Percentiles rank a stretch among this genome's conserved stretches.
phyloP scores from a whole-genome alignment of 2,888 invertebrate species.

The Meandrusa payeni region DNA sequence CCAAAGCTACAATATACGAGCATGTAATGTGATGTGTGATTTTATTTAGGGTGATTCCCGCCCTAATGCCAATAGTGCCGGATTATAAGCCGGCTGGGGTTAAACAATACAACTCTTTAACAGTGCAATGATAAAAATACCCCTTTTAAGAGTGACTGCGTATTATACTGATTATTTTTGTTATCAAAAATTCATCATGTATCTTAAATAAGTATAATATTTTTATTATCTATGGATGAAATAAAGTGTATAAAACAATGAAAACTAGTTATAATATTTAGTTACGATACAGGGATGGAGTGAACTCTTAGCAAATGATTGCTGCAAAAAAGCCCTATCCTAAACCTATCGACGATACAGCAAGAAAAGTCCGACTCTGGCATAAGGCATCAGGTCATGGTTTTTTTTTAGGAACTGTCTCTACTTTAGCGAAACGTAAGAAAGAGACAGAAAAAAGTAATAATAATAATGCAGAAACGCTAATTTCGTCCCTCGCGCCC shows the following conservation, averaged over 20 bases:
- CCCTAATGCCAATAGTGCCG: conserved; percentile 20
- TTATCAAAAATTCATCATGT: too few relatives aligned
- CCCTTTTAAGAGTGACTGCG: too few relatives aligned
- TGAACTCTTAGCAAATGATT: too few relatives aligned
- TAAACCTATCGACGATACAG: conserved; percentile 13
- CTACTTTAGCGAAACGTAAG: conserved; percentile 27
- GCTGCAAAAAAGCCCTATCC: too few relatives aligned
- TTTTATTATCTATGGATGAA: too few relatives aligned
- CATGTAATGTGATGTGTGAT: not conserved
- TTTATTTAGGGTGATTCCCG: conserved; percentile 17
- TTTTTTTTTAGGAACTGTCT: conserved; percentile 23
- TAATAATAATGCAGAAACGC: conserved; percentile 53
- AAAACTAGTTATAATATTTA: too few relatives aligned
- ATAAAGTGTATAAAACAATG: too few relatives aligned
- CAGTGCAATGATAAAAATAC: too few relatives aligned
- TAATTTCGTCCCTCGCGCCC: conserved; percentile 75
- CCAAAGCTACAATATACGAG: not conserved
- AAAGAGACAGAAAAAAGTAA: conserved; percentile 52
- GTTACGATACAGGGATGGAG: too few relatives aligned
- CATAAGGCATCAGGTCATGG: conserved; percentile 10
- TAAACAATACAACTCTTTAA: conserved; percentile 27
- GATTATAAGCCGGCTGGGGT: too few relatives aligned
- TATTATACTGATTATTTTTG: too few relatives aligned
- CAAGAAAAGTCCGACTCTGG: conserved; percentile 19
- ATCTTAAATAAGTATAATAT: too few relatives aligned